Evolutionary conservation across 2,888 invertebrate genomes (phyloP).

Genomic region (Eubasilissa splendida): DNA sequence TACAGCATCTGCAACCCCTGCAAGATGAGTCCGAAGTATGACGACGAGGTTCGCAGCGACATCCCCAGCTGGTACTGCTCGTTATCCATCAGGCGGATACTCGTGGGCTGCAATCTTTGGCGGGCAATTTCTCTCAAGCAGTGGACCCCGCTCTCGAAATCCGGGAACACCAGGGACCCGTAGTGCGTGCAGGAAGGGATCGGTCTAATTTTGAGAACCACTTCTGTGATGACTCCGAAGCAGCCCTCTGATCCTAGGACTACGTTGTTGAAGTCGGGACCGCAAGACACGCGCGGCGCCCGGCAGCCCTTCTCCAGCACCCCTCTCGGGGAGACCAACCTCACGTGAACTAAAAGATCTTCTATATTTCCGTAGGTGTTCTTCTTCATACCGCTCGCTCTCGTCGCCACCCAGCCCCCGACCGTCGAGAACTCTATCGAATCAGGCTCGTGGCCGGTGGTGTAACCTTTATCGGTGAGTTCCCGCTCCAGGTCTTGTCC

Average conservation of each 20-base stretch:
- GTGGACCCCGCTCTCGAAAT: slow-evolving; percentile 89
- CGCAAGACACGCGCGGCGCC: slow-evolving; percentile 92
- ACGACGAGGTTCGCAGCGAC: slow-evolving; percentile 77
- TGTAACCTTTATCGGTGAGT: slow-evolving; percentile 83
- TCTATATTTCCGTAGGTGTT: slow-evolving; percentile 98
- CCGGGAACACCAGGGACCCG: slow-evolving; percentile 95
- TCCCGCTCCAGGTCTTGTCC: slow-evolving; percentile 95
- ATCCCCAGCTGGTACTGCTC: slow-evolving; percentile 97
- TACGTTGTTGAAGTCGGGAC: slow-evolving; percentile 94
- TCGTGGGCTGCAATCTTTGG: slow-evolving; percentile 92
- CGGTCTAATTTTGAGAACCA: slow-evolving; percentile 89
- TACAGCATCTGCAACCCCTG: slow-evolving; percentile 90
- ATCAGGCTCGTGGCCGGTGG: slow-evolving; percentile 98
- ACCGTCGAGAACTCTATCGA: slow-evolving; percentile 97
- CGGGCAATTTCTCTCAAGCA: slow-evolving; percentile 90
- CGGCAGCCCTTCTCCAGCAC: slow-evolving; percentile 87
- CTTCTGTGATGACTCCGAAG: slow-evolving; percentile 95
- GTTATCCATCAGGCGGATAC: slow-evolving; percentile 97
- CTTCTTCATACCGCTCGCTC: slow-evolving; percentile 99
- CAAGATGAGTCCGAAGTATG: slow-evolving; percentile 77
- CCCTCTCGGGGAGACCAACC: slow-evolving; percentile 88
- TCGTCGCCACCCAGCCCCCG: slow-evolving; percentile 97
- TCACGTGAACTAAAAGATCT: slow-evolving; percentile 91
- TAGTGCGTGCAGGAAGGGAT: slow-evolving; percentile 88
- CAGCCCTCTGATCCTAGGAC: slow-evolving; percentile 96